Conservation (phyloP, 2,888 invertebrate genomes). For the Euclidia mi region DNA sequence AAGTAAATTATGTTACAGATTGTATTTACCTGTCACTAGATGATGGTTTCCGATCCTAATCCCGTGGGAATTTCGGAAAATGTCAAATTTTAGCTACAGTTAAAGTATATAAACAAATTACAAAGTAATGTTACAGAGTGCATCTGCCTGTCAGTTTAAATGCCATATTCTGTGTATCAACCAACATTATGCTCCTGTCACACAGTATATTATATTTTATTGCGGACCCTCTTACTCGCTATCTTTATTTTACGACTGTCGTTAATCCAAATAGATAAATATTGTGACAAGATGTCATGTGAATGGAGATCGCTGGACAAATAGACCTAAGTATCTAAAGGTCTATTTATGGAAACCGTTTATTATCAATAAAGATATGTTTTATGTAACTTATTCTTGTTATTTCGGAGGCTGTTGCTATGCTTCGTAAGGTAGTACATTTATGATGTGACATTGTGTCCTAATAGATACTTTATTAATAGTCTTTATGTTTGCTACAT, state of each 20-base stretch:
- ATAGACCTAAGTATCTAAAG: too few species aligned
- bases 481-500: too few species aligned
- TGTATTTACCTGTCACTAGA: too few species aligned
- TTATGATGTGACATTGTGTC: too few species aligned
- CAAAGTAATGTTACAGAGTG: not conserved
- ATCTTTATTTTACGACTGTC: constrained; percentile 18
- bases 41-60: too few species aligned
- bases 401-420: too few species aligned
- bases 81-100: too few species aligned
- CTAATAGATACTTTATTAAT: too few species aligned
- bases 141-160: constrained; percentile 16
- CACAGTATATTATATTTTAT: constrained; percentile 29
- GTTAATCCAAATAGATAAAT: constrained; percentile 27
- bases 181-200: constrained; percentile 23
- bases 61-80: too few species aligned
- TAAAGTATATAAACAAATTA: not conserved
- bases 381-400: too few species aligned
- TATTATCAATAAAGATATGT: not conserved
- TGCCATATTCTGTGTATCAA: constrained; percentile 10
- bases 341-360: constrained; percentile 2
- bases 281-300: constrained; percentile 1
- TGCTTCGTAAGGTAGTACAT: too few species aligned
- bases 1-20: too few species aligned
- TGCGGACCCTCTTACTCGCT: constrained; percentile 9
- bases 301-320: not conserved